Evolutionary conservation across 1,140 invertebrate genomes (phyloP).

Genomic region (Drosophila sturtevanti): DNA sequence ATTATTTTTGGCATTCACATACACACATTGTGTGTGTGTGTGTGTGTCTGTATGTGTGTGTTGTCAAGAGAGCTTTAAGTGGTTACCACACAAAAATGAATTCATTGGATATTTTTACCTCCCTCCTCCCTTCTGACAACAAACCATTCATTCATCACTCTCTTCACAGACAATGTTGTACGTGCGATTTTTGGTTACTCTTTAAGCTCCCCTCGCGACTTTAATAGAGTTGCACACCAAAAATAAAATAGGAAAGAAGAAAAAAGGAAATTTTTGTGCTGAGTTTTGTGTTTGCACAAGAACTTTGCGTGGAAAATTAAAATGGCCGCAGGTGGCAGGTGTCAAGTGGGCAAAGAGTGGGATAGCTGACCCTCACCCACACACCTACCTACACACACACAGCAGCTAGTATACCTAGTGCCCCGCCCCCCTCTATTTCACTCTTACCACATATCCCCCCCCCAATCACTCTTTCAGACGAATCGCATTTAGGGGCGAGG

Average conservation of each 20-base stretch:
- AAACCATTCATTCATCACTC: too few species aligned
- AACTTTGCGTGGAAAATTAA: conserved; percentile 79
- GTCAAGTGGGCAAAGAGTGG: conserved; percentile 27
- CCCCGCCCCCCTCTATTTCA: too few species aligned
- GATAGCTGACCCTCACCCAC: not conserved
- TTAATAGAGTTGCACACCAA: conserved; percentile 37
- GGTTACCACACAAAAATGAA: conserved; percentile 54
- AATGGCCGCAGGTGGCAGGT: conserved; percentile 73
- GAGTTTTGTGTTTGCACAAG: conserved; percentile 65
- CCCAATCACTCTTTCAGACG: not conserved
- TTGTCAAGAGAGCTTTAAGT: conserved; percentile 59
- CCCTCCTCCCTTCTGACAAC: not conserved
- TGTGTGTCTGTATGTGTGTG: too few species aligned
- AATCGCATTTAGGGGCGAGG: not conserved
- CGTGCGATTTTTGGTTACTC: conserved; percentile 4
- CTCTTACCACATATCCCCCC: too few species aligned
- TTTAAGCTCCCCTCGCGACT: conserved; percentile 59
- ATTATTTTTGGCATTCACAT: conserved; percentile 69
- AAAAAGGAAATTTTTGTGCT: conserved; percentile 18
- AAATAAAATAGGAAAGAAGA: conserved; percentile 20
- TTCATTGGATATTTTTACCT: conserved; percentile 41
- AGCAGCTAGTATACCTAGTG: conserved; percentile 26
- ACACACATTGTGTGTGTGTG: conserved; percentile 19
- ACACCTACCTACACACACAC: too few species aligned
- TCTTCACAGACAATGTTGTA: too few species aligned